Conservation (phyloP, 2,888 invertebrate species). For the Penaeus monodon region DNA sequence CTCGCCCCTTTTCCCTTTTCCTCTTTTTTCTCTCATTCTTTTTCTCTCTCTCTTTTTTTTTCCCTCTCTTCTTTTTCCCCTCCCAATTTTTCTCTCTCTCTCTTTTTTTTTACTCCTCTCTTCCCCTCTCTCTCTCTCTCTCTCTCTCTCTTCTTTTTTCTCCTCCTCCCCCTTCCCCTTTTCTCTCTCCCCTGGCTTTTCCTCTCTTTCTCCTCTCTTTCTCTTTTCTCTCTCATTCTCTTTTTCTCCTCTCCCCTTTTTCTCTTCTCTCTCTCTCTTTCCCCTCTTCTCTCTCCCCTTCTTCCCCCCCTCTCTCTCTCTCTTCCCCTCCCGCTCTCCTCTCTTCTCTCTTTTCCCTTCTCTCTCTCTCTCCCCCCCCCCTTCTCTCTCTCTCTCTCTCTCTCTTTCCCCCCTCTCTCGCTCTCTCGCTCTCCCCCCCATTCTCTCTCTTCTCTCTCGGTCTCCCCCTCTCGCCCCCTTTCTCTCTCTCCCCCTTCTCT, state of each 20-base stretch:
- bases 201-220: too few relatives aligned
- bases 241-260: not conserved
- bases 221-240: not conserved
- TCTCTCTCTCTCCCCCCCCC: not conserved
- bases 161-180: too few relatives aligned
- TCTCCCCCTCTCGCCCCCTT: not conserved
- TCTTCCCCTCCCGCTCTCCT: not conserved
- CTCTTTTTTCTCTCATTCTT: too few relatives aligned
- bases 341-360: not conserved
- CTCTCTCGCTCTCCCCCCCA: not conserved
- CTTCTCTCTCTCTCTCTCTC: not conserved
- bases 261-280: not conserved
- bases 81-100: too few relatives aligned
- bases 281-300: not conserved
- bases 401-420: not conserved
- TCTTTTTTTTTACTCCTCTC: too few relatives aligned
- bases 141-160: too few relatives aligned
- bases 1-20: too few relatives aligned
- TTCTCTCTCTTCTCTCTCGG: not conserved
- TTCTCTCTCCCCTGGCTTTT: fast-evolving
- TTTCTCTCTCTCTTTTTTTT: too few relatives aligned
- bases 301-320: constrained; percentile 26
- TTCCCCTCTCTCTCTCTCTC: too few relatives aligned
- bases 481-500: not conserved
- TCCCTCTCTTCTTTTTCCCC: too few relatives aligned